Evolutionary conservation across 92 coral and sea anemone genomes (phyloP).

Genomic region (Palythoa caribaeorum): DNA sequence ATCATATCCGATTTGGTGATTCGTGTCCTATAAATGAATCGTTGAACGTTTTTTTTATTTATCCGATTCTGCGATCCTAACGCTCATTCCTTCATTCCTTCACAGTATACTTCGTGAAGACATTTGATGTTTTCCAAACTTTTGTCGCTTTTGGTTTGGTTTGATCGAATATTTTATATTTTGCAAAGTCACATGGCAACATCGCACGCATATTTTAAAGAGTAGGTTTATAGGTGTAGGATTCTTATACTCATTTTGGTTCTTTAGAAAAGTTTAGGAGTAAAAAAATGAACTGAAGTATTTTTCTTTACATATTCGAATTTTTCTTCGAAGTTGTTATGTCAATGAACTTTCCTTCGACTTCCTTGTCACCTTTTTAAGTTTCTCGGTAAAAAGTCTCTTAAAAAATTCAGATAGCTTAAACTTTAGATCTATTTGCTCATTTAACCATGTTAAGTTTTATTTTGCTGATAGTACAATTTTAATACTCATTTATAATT

Average conservation of each 20-base stretch:
- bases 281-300: neutral
- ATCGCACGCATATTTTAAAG: constrained; percentile 9
- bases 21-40: neutral
- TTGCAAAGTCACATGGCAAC: neutral
- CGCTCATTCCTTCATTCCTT: neutral
- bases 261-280: neutral
- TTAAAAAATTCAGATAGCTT: too few relatives aligned
- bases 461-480: too few relatives aligned
- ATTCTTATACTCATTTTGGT: neutral
- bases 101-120: neutral
- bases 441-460: too few relatives aligned
- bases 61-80: constrained; percentile 3
- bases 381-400: too few relatives aligned
- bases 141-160: constrained; percentile 1
- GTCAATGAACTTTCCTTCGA: neutral
- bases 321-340: neutral
- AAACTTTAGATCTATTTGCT: too few relatives aligned
- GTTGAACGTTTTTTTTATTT: neutral
- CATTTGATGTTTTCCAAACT: constrained; percentile 11
- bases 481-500: too few relatives aligned
- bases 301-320: neutral
- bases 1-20: neutral
- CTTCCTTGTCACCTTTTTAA: neutral
- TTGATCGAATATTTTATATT: neutral
- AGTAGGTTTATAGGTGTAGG: neutral